Percentiles rank a stretch among this genome's conserved stretches.
Conservation (phyloP, 2,888 invertebrate species). For the Notodromas monacha region DNA sequence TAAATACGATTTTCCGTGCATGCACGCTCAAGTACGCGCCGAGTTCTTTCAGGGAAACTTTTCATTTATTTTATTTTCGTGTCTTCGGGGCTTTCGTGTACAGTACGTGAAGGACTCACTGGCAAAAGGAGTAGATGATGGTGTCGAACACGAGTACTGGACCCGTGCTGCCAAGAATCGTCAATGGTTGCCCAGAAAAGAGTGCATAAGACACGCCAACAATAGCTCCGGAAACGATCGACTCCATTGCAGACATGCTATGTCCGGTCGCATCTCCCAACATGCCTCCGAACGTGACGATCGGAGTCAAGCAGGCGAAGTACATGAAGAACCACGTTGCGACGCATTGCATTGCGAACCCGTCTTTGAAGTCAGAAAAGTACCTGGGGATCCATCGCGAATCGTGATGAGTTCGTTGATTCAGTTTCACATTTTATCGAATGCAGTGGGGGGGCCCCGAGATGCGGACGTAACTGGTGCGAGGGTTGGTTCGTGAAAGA, state of each 20-base stretch:
- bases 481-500: too few relatives aligned
- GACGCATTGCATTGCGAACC: constrained; percentile 58
- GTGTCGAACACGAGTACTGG: constrained; percentile 91
- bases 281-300: constrained; percentile 83
- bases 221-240: constrained; percentile 35
- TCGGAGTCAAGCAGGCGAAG: constrained; percentile 84
- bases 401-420: too few relatives aligned
- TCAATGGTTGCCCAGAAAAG: constrained; percentile 77
- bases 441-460: too few relatives aligned
- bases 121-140: constrained; percentile 79
- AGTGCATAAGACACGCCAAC: constrained; percentile 80
- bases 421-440: too few relatives aligned
- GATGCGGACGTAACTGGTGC: too few relatives aligned
- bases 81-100: too few relatives aligned
- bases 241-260: constrained; percentile 44
- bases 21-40: too few relatives aligned
- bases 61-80: too few relatives aligned
- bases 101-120: constrained; percentile 20
- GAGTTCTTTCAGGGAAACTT: too few relatives aligned
- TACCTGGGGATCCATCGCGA: too few relatives aligned
- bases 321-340: constrained; percentile 91
- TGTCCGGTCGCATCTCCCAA: constrained; percentile 74
- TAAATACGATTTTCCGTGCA: background rate
- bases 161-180: constrained; percentile 75
- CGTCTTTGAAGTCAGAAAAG: constrained; percentile 65